Base-by-base conservation (phyloP, 2,797 vertebrate species). In the Poecilia velifera region DNA sequence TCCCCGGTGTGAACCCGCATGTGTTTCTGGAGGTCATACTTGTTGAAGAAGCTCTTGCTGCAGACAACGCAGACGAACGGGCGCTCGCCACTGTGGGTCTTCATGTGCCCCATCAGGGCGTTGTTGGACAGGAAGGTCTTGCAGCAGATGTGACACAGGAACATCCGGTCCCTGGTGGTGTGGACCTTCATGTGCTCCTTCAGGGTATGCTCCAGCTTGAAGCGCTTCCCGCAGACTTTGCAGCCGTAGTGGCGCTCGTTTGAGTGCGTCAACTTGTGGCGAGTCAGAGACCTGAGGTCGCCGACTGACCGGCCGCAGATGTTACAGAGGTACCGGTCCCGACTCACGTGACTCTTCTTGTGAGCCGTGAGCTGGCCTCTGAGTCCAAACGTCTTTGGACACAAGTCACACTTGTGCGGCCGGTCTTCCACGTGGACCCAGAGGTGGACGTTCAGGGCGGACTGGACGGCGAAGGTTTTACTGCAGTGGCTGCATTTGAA, bases 131-230 rank as follows among this genome's bases (percentile, higher is more conserved):
- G 0, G 74, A 91, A 92, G 16, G 80, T 86, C 14, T 92, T 91
- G 82, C 88, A 89, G 89, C 91, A 92, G 74, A 92, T 1, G 59
- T 91, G 74, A 68, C 89, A 91, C 51, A 90, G 91, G 77, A 43
- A 90, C 6, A 34, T 43, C 0, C 85, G 49, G 4, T 89, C 87
- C 1, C 88, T 4, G 22, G 1, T 39, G 1, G 82, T 76, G 79
- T 92, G 90, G 28, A 31, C 88, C 84, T 85, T 88, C 82, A 86
- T 71, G n/a, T 92, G 90, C 0, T 34, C 22, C 77, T 79, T 86
- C 3, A 92, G 13, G 0, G 84, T 55, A 12, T 16, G 1, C 0
- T 12, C 6, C 0, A 85, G 71, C 8, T 84, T 88, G 78, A 92
- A 90, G 0, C 82, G 66, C 31, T 89, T 90, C 43, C 89, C 89